These are phyloP conservation scores for Actinostola sp. DNA, from an alignment of 92 coral and sea anemone genomes.

Conservation along the genomic window DNA sequence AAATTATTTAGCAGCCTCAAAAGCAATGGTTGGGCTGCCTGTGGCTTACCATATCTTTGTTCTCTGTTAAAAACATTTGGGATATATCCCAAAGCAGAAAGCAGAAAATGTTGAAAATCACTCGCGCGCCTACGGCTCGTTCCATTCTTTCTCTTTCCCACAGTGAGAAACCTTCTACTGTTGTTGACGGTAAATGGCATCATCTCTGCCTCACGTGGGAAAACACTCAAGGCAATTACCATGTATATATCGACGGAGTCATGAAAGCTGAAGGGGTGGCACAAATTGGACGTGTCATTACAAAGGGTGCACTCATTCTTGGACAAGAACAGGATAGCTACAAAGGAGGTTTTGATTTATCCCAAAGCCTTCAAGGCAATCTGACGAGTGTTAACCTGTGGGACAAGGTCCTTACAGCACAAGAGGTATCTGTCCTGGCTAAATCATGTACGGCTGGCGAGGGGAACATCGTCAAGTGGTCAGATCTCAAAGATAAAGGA, in stretches of 20 bases:
- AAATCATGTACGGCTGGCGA: constrained; percentile 6
- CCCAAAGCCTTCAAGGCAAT: constrained; percentile 16
- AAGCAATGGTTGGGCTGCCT: too few species aligned
- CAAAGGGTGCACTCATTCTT: constrained; percentile 21
- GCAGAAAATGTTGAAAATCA: too few species aligned
- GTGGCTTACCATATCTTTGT: too few species aligned
- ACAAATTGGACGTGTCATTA: background rate
- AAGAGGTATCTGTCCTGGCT: constrained; percentile 11
- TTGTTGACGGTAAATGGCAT: constrained; percentile 38
- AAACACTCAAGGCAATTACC: constrained; percentile 10
- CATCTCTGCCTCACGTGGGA: constrained; percentile 32
- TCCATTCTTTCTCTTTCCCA: too few species aligned
- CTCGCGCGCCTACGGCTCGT: too few species aligned
- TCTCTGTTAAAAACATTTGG: too few species aligned
- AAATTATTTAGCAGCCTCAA: too few species aligned
- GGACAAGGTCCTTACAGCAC: constrained; percentile 22
- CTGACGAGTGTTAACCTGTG: constrained; percentile 37
- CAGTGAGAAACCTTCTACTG: too few species aligned
- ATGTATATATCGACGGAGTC: constrained; percentile 28
- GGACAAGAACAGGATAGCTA: constrained; percentile 26
- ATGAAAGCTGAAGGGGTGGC: background rate
- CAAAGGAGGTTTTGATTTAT: constrained; percentile 9
- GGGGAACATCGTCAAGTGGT: constrained; percentile 26
- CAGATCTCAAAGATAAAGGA: constrained; percentile 10
- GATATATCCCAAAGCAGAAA: too few species aligned